Conservation (phyloP, 2,113 vertebrate species). For the Pomatostomus ruficeps region DNA sequence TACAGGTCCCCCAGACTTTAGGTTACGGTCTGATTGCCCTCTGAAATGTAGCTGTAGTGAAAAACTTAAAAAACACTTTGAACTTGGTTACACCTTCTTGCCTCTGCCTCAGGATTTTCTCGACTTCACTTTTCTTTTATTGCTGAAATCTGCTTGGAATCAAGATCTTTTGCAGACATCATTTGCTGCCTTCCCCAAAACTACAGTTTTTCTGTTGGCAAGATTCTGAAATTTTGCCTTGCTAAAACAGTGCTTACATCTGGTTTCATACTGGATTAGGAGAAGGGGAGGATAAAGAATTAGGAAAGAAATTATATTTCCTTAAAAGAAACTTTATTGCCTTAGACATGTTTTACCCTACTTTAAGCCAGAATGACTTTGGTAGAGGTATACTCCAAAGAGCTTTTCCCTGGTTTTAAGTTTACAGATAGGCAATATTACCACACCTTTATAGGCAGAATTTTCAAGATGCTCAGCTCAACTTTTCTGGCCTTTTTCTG, state of each 20-base stretch:
- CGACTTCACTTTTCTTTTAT: background rate
- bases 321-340: background rate
- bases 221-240: background rate
- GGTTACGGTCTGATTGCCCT: background rate
- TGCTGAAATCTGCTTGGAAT: background rate
- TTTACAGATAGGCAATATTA: background rate
- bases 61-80: background rate
- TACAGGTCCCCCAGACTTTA: background rate
- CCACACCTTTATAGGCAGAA: background rate
- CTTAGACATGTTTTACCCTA: background rate
- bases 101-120: background rate
- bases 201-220: background rate
- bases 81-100: background rate
- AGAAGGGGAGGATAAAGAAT: background rate
- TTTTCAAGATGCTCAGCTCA: background rate
- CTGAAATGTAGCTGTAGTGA: background rate
- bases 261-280: background rate
- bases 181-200: background rate
- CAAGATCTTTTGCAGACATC: background rate
- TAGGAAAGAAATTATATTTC: background rate
- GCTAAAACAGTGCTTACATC: background rate
- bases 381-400: background rate
- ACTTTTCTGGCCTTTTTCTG: background rate
- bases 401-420: background rate
- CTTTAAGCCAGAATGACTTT: background rate